Base-by-base conservation (phyloP, 1,140 invertebrate genomes). In the Drosophila triauraria region DNA sequence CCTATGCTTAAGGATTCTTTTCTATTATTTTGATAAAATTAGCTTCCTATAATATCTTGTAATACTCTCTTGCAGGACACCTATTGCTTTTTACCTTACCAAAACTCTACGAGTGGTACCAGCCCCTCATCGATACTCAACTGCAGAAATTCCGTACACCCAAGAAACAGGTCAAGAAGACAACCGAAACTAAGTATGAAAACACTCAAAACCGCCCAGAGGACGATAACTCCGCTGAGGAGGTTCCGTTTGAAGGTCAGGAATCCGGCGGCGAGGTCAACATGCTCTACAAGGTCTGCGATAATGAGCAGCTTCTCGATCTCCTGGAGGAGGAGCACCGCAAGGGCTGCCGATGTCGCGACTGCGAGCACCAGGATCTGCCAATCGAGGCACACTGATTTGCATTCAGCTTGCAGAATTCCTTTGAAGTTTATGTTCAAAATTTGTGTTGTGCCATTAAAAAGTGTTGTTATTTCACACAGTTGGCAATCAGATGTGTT, bases 11-110 rank as follows among this genome's bases (percentile, higher is more conserved):
- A 27, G 0, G 25, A 27, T 27, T 27, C 25, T 6, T 6, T 27
- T 27, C 25, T 6, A 30, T 30, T 1, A 30, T 30, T 30, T 30
- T 0, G 27, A 6, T 30, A 7, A 6, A 4, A 5, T 6, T 30
- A 30, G 27, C 27, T 30, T 30, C 27, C 6, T 6, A 30, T 32
- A 32, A 32, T 8, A 10, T 32, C 2, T 9, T 32, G 8, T 32
- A 9, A 0, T 8, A 27, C 27, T 1, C 1, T 13, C 32, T 61
- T 30, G 1, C 4, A 82, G 82, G 27, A 12, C 57, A 81, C n/a
- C 6, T 87, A 1, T 12, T 70, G 5, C 40, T 88, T 6, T 87
- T 87, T 25, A 88, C 83, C 5, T 5, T 87, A 48, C 83, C 83
- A 23, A 88, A 87, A 25, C 17, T 88, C 0, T 88, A 87, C 43